Conservation (phyloP, 1,140 invertebrate species). For the Neodiprion lecontei region DNA sequence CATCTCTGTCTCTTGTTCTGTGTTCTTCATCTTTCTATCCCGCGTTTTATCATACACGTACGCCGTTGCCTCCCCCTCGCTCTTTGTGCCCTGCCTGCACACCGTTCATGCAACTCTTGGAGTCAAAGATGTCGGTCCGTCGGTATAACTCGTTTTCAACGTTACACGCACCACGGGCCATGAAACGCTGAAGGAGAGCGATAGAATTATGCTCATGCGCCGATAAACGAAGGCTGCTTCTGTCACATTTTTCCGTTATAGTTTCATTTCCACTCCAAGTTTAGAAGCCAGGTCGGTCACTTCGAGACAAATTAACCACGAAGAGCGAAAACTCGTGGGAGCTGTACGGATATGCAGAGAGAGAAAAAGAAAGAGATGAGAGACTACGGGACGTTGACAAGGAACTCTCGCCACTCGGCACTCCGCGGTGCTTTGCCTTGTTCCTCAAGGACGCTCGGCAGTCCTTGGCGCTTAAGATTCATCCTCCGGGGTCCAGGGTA, state of each 20-base stretch:
- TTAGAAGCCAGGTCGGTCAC: constrained; percentile 19
- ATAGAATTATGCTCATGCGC: not conserved
- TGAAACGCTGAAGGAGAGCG: no score
- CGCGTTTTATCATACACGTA: not conserved
- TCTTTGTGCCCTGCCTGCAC: no score
- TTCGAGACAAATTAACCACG: constrained; percentile 28
- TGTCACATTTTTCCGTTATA: no score
- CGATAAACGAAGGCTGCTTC: not conserved
- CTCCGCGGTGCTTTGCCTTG: no score
- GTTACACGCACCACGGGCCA: no score
- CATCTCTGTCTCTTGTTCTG: not conserved
- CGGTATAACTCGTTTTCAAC: no score
- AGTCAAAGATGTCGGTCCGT: no score
- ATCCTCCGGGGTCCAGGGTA: constrained; percentile 18
- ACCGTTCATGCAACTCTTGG: no score
- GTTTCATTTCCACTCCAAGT: no score
- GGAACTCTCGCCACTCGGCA: no score
- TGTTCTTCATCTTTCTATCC: constrained; percentile 8
- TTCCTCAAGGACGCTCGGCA: not conserved
- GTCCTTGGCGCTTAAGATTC: constrained; percentile 7
- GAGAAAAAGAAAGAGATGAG: constrained; percentile 7
- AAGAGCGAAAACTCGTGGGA: constrained; percentile 9
- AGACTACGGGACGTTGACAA: not conserved
- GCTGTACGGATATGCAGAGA: constrained; percentile 11
- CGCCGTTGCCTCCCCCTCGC: not conserved